Conservation (phyloP, 2,797 vertebrate genomes). For the Echiichthys vipera region DNA sequence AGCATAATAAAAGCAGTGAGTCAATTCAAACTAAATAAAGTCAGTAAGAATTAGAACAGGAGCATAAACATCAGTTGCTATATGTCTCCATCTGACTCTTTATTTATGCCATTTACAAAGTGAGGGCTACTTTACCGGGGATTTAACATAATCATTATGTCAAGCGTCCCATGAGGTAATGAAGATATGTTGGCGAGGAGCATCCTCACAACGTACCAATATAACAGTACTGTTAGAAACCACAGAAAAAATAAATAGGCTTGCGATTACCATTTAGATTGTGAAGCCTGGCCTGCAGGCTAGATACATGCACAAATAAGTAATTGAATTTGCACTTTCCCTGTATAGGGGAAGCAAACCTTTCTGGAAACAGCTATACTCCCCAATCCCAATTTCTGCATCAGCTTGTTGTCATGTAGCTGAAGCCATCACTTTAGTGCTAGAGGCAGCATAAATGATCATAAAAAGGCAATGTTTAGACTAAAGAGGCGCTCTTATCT, state of each 20-base stretch:
- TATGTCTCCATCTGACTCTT: constrained; percentile 15
- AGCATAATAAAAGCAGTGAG: not conserved
- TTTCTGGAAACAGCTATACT: constrained; percentile 58
- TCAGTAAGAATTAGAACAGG: constrained; percentile 4
- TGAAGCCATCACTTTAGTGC: constrained; percentile 50
- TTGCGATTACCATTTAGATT: constrained; percentile 81
- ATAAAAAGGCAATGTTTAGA: constrained; percentile 59
- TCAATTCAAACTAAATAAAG: constrained; percentile 6
- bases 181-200: constrained; percentile 59
- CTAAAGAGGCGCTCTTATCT: constrained; percentile 48
- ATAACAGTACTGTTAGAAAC: constrained; percentile 44
- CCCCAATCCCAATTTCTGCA: constrained; percentile 60
- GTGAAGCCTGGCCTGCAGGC: constrained; percentile 65
- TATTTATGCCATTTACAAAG: constrained; percentile 43
- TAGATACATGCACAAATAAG: constrained; percentile 76
- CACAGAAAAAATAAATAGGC: constrained; percentile 68
- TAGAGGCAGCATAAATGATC: constrained; percentile 60
- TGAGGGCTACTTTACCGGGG: constrained; percentile 34
- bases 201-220: constrained; percentile 44
- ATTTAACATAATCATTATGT: constrained; percentile 69
- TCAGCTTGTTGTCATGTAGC: constrained; percentile 51
- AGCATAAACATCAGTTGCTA: not conserved
- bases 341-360: constrained; percentile 50
- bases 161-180: constrained; percentile 60
- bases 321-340: constrained; percentile 77